phyloP scores from a whole-genome alignment of 2,797 vertebrate species.

The Sylvia borin region DNA sequence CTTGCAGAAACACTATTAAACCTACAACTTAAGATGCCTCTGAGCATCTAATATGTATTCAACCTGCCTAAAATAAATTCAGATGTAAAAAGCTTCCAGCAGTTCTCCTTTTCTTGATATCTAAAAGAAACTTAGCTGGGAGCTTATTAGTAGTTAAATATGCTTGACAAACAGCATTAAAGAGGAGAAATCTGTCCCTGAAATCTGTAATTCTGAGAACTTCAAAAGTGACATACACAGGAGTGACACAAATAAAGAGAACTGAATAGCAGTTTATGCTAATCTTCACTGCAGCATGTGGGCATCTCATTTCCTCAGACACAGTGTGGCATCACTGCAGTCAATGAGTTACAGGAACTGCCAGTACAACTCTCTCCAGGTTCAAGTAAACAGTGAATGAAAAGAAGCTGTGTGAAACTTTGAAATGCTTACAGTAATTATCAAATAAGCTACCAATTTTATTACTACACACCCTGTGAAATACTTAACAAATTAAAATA shows the following conservation, averaged over 20 bases:
- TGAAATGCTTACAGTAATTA: neutral
- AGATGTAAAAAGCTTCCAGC: neutral
- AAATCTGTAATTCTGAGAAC: neutral
- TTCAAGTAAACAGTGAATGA: neutral
- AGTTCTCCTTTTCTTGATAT: neutral
- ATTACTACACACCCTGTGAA: neutral
- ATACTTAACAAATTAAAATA: neutral
- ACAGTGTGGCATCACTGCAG: neutral
- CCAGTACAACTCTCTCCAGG: neutral
- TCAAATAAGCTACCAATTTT: neutral
- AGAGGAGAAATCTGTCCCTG: neutral
- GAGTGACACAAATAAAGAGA: neutral
- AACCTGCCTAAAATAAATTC: neutral
- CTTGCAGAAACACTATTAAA: neutral
- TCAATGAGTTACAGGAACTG: neutral
- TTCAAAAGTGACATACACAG: neutral
- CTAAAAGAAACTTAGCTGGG: neutral
- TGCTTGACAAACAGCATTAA: neutral
- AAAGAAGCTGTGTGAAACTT: neutral
- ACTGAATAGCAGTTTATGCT: neutral
- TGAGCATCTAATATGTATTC: neutral
- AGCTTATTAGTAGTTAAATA: neutral
- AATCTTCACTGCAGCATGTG: neutral
- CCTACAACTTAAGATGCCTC: neutral
- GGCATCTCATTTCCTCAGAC: conserved; percentile 4